These are phyloP conservation scores for Trissolcus japonicus DNA, from an alignment of 2,888 invertebrate genomes.

Conservation along the genomic window DNA sequence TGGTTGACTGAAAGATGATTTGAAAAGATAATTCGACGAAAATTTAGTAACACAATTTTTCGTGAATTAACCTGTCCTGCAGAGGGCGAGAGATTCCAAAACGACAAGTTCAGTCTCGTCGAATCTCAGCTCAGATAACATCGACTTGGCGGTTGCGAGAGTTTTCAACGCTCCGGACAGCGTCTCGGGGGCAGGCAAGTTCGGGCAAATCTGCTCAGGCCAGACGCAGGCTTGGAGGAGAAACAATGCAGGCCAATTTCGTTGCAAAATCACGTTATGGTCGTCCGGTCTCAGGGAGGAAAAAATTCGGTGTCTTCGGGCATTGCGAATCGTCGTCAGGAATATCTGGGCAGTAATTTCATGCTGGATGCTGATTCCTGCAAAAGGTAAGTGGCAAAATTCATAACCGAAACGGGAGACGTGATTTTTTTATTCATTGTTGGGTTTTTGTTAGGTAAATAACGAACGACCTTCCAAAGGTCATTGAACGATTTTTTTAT, in stretches of 20 bases:
- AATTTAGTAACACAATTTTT: not conserved
- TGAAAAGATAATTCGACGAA: not conserved
- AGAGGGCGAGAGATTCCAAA: constrained; percentile 77
- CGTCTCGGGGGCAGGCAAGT: too few relatives aligned
- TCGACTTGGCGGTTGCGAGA: constrained; percentile 69
- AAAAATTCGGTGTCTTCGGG: constrained; percentile 79
- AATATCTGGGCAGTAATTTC: constrained; percentile 81
- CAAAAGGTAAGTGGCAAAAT: not conserved
- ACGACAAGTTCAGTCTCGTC: constrained; percentile 77
- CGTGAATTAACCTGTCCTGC: constrained; percentile 76
- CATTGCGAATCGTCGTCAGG: constrained; percentile 79
- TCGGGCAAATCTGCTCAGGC: constrained; percentile 70
- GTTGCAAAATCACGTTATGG: constrained; percentile 79
- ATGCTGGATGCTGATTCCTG: constrained; percentile 70
- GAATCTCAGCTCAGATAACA: constrained; percentile 74
- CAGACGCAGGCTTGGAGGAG: constrained; percentile 79
- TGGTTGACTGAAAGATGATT: too few relatives aligned
- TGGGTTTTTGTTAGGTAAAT: not conserved
- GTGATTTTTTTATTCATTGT: not conserved
- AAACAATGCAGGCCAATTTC: constrained; percentile 80
- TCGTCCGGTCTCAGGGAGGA: constrained; percentile 76
- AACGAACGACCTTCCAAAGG: not conserved
- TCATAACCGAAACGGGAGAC: not conserved
- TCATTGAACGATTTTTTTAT: not conserved
- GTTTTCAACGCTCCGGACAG: constrained; percentile 62